Base-by-base conservation (phyloP, 2,113 vertebrate genomes). In the Oenanthe oenanthe region DNA sequence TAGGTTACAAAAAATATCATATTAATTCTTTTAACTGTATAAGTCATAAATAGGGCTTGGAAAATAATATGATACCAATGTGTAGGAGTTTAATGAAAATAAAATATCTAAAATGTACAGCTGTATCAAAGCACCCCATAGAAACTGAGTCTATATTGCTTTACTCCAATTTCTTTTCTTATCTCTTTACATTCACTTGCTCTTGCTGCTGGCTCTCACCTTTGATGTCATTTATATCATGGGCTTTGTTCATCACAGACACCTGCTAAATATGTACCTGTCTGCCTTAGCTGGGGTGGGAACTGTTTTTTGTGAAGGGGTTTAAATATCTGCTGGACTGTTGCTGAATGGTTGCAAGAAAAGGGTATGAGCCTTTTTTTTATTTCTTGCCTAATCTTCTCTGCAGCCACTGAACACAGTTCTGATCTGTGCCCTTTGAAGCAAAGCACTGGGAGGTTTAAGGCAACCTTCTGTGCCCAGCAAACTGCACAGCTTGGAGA, bases 391-490 rank as follows among this genome's bases (percentile, higher is more conserved):
- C 57, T 70, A 68, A 84, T 71, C 57, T 28, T 88, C 61, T 67
- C 56, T 53, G 60, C 45, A 57, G 63, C 31, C 40, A 26, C 65
- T 3, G 17, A 65, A 13, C 57, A 43, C 0, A 0, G n/a, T 40
- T 92, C 48, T 86, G 61, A 53, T 75, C 80, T 68, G n/a, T 65
- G 53, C 42, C 63, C 91, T 87, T 71, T 89, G 77, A 95, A 95
- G 80, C 61, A 92, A 91, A 92, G 68, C 91, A n/a, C 48, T 26
- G 29, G 65, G 81, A 91, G 70, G 57, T 91, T 86, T 84, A 56
- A 92, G 80, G 65, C 51, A 89, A 67, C 60, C 38, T 94, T 76
- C 85, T 81, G 79, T 86, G 85, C 93, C 75, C 26, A 1, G 54
- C 56, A 77, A 90, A 90, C 82, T 67, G 68, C 83, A 38, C 34